Base-by-base conservation (phyloP, 2,888 invertebrate genomes). In the Nephrocerus scutellatus region DNA sequence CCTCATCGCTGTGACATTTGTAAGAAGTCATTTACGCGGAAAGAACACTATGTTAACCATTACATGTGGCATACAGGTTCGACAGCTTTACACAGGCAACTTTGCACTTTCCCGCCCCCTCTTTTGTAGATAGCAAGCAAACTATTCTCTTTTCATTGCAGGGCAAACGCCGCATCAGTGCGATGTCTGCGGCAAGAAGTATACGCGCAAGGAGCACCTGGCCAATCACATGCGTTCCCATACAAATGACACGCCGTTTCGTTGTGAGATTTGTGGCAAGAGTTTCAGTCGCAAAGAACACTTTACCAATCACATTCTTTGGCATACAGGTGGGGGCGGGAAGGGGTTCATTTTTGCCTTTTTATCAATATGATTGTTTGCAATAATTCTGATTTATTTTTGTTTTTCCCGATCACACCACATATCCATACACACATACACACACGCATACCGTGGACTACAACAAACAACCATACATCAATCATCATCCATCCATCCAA, bases 121-220 rank as follows among this genome's bases (percentile, higher is more conserved):
- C 18, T 19, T 30, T 20, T 13, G 6, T 25, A 41, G 30, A 16
- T 12, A 28, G 29, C 14, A 28, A 31, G 8, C 54, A 53, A 67
- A 55, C 70, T 68, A 71, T 72, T 72, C 72, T 72, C 10, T 28
- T 28, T 30, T 21, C 70, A 70, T 72, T 52, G 39, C 66, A 77
- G 86, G 86, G 64, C 86, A 86, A 72, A 87, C 86, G 50, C 87
- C 85, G 47, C 88, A 88, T 71, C 85, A 85, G 68, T 88, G 88
- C 68, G 82, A 82, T 68, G 80, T 85, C 56, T 87, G 86, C 69
- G 85, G 84, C 54, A 88, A 88, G 74, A 87, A 86, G 70, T 88
- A 86, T 69, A 87, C 87, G 51, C 78, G 88, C 56, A 87, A 87
- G 72, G 88, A 88, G 70, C 88, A 88, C 72, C 76, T 88, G 66